Evolutionary conservation across 2,797 vertebrate species (phyloP), one percentile per base, ranked within the genome.

Genomic region (Glyptemys insculpta): DNA sequence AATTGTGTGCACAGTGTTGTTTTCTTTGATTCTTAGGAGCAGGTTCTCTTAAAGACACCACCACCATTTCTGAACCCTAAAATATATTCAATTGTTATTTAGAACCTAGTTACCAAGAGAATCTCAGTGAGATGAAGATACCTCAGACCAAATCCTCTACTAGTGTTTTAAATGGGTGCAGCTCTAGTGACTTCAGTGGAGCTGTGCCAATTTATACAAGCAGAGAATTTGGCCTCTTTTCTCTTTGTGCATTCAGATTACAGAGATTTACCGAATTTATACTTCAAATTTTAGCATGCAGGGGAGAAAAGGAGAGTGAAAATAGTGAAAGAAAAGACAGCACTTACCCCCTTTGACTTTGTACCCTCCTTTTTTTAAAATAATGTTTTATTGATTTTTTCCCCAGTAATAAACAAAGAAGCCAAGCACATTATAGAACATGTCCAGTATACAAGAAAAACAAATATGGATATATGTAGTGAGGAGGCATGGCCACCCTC

Each of bases 31-130:
- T 93, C 94, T 53, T 91, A 86, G 79, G 37, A 96, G 83, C 54
- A 95, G 92, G 54, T 88, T 89, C 23, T 86, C 49, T 88, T 94
- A 80, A 41, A 93, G 57, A 95, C 88, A 37, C 31, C 65, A 93
- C 82, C 74, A 89, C 68, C 29, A 88, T 84, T 94, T 56, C 80
- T 91, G 76, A n/a, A 95, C 37, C 72, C 49, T 79, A 92, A 89
- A 94, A 94, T 79, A 76, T 49, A 65, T 72, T 31, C n/a, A 81
- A 44, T 93, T 94, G 95, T 94, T 92, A 68, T 92, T 95, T 92
- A 89, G 50, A 96, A 89, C 53, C 27, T 79, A 62, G 12, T 88
- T 96, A 91, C 91, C 83, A 95, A 74, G 80, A 92, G 29, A 94
- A 87, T 94, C 88, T 91, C 52, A 91, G 87, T 92, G n/a, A 95